Evolutionary conservation across 2,113 vertebrate species (phyloP).

Genomic region (Oncorhynchus mykiss): DNA sequence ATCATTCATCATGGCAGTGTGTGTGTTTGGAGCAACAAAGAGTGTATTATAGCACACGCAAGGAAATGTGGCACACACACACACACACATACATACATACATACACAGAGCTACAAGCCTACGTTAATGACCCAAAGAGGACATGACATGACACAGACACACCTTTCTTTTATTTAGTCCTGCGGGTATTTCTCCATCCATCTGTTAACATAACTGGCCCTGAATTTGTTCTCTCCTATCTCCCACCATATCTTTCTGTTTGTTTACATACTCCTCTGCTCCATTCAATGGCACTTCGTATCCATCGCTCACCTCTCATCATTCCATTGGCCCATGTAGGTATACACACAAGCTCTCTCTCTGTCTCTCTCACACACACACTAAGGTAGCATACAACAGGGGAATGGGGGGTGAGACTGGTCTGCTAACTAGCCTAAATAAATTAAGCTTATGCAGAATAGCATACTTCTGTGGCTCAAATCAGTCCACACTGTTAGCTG

Average conservation of each 20-base stretch:
- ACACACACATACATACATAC: too few species aligned
- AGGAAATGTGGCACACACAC: not conserved
- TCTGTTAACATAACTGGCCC: constrained; percentile 47
- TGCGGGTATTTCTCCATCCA: constrained; percentile 40
- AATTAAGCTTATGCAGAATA: too few species aligned
- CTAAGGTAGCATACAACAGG: too few species aligned
- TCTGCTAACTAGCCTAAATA: too few species aligned
- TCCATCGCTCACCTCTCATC: constrained; percentile 23
- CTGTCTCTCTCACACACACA: not conserved
- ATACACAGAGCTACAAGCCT: too few species aligned
- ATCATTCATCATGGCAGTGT: constrained; percentile 11
- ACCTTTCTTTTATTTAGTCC: constrained; percentile 37
- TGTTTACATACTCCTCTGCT: constrained; percentile 55
- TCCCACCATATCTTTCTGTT: constrained; percentile 44
- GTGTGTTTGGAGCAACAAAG: too few species aligned
- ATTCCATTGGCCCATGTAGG: constrained; percentile 12
- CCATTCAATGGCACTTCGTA: constrained; percentile 58
- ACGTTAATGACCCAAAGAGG: not conserved
- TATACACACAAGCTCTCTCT: constrained; percentile 32
- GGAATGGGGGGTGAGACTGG: too few species aligned
- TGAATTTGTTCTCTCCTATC: constrained; percentile 38
- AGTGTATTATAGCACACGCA: too few species aligned
- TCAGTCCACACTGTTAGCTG: too few species aligned
- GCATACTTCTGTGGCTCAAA: too few species aligned
- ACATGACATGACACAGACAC: constrained; percentile 6